Evolutionary conservation across 2,888 invertebrate genomes (phyloP).

Genomic region (Lasioglossum morio): DNA sequence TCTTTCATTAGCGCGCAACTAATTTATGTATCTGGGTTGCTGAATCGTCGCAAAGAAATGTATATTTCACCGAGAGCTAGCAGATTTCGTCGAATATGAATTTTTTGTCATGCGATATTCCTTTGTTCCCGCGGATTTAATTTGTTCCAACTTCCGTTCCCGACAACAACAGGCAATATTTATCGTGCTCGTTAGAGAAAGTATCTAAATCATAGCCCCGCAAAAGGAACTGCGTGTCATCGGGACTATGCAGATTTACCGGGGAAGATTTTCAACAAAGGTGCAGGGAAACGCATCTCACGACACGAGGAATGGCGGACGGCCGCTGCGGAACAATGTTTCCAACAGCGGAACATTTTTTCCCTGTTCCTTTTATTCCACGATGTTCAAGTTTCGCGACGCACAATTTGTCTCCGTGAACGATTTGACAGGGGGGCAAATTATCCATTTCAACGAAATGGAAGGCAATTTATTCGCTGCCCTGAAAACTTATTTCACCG

Average conservation of each 20-base stretch:
- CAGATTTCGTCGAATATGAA: neutral
- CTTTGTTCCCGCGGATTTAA: neutral
- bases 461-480: constrained; percentile 58
- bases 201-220: constrained; percentile 32
- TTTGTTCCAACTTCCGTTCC: constrained; percentile 9
- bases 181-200: constrained; percentile 35
- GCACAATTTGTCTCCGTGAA: constrained; percentile 46
- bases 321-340: constrained; percentile 11
- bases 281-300: constrained; percentile 8
- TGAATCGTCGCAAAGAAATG: neutral
- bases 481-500: constrained; percentile 63
- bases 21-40: neutral
- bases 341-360: constrained; percentile 18
- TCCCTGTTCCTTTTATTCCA: neutral
- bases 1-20: neutral
- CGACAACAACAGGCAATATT: constrained; percentile 10
- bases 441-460: constrained; percentile 60
- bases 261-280: constrained; percentile 6
- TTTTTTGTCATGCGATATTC: neutral
- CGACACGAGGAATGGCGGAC: constrained; percentile 18
- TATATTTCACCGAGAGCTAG: neutral
- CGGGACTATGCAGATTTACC: constrained; percentile 4
- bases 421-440: constrained; percentile 50
- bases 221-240: constrained; percentile 26
- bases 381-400: constrained; percentile 30